Evolutionary conservation across 2,113 vertebrate species (phyloP).

Genomic region (Anser cygnoides): DNA sequence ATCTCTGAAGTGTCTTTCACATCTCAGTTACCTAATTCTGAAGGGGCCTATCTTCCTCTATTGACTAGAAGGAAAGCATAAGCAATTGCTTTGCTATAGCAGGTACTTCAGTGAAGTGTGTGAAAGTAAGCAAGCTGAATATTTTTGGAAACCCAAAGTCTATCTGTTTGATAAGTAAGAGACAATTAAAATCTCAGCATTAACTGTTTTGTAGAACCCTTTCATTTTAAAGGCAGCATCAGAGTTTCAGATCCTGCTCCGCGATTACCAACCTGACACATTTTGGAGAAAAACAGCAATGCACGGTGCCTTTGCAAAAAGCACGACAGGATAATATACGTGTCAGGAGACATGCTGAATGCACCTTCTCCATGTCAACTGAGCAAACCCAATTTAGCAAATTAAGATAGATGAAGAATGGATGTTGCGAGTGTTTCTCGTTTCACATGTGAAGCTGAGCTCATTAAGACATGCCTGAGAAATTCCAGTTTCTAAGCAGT

Average conservation of each 20-base stretch:
- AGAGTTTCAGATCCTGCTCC: neutral
- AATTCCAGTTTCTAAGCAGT: conserved; percentile 47
- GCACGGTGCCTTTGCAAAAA: neutral
- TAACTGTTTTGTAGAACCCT: neutral
- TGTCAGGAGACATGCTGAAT: neutral
- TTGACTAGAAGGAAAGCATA: neutral
- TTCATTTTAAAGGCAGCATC: neutral
- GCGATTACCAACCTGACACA: neutral
- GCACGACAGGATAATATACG: neutral
- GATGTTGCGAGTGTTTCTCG: neutral
- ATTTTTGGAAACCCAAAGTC: neutral
- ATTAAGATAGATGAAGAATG: neutral
- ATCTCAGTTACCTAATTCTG: neutral
- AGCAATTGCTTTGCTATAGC: neutral
- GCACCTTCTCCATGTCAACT: neutral
- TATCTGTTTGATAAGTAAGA: neutral
- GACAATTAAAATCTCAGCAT: neutral
- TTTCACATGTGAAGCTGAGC: neutral
- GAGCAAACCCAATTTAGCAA: neutral
- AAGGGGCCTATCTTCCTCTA: neutral
- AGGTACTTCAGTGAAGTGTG: neutral
- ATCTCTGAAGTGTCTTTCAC: neutral
- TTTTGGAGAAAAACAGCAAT: neutral
- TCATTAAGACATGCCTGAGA: neutral
- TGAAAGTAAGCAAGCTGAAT: neutral